Evolutionary conservation across 2,888 invertebrate genomes (phyloP), one percentile per base, ranked within the genome.

Genomic region (Geophilus truncorum): DNA sequence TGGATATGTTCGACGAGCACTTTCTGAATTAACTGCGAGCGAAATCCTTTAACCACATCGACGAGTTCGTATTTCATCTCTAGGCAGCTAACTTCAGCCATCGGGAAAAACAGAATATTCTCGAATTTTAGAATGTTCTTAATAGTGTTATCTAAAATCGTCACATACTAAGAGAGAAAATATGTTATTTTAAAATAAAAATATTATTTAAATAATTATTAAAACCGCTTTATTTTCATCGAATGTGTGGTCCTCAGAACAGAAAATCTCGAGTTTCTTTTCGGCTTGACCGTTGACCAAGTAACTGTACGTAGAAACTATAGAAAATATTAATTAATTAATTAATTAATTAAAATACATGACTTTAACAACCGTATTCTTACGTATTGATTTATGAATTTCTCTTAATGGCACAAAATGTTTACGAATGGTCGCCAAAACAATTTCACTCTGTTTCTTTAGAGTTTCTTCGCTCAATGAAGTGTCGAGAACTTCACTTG

Each of bases 11-110:
- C 23, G 1, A 10, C 21, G 10, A 36, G 34, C 40, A 80, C 76
- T 15, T 25, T 6, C 23, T 34, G 23, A 6, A 80, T 12, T 21
- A 80, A 36, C 18, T 6, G 7, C 1, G 70, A n/a, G 15, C 34
- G 40, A 75, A 80, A 80, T 18, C 84, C 85, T 23, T 86, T 84
- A 10, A 86, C 85, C 18, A 85, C 86, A 76, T 86, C 85, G 15
- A 86, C 84, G 80, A 88, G 83, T 3, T 87, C 87, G 28, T 85
- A 83, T 83, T 88, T 88, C 77, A 88, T 83, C 80, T 87, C 87
- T 81, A 87, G 87, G 83, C 87, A 81, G 76, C 82, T 82, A 4
- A 83, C 40, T 34, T 82, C 81, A 40, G 83, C 87, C 62, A 82
- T 36, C 18, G 78, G 34, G 15, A 82, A 75, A 75, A 80, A 80